Base-by-base conservation (phyloP, 2,797 vertebrate species). In the Semotilus atromaculatus region DNA sequence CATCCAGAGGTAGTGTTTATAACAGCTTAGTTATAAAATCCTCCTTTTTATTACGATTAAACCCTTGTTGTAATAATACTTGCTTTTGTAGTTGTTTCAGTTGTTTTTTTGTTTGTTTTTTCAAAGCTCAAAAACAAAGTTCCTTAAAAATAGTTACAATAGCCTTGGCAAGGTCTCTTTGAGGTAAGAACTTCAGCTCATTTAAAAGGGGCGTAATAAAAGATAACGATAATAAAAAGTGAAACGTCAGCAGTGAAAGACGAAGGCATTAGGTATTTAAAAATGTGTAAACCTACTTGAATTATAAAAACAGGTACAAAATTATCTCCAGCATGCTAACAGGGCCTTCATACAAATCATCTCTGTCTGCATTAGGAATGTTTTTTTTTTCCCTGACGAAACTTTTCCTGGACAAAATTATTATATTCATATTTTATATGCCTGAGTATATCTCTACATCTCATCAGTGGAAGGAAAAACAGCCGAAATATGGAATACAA, bases 1-100 rank as follows among this genome's bases (percentile, higher is more conserved):
- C 85, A 79, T 64, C 38, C 82, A 88, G 83, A 85, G 66, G 89
- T 88, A 87, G 88, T 85, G 88, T 86, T 88, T 86, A 92, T 85
- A 64, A 64, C 82, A 82, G 34, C 81, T 85, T 83, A 83, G 82
- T 53, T 86, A 81, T 81, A 10, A n/a, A 86, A 45, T 3, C 18
- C 58, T 2, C 23, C 58, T 43, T 72, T 87, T 85, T 34, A 19
- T 14, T n/a, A 21, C 40, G 70, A 31, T 48, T 76, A 45, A 21
- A 36, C 31, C 18, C 38, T n/a, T 70, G 55, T 72, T 77, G 70
- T 84, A 10, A 43, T 86, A 86, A 5, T 74, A n/a, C 51, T 77
- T 45, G 34, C 86, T 80, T 87, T 36, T 45, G 86, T 26, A 82
- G 68, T 84, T 84, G 58, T 51, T 19, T 51, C 48, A 5, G 45